Evolutionary conservation across 1,140 invertebrate genomes (phyloP), one percentile per base, ranked within the genome.

Genomic region (Cyrtorhinus lividipennis): DNA sequence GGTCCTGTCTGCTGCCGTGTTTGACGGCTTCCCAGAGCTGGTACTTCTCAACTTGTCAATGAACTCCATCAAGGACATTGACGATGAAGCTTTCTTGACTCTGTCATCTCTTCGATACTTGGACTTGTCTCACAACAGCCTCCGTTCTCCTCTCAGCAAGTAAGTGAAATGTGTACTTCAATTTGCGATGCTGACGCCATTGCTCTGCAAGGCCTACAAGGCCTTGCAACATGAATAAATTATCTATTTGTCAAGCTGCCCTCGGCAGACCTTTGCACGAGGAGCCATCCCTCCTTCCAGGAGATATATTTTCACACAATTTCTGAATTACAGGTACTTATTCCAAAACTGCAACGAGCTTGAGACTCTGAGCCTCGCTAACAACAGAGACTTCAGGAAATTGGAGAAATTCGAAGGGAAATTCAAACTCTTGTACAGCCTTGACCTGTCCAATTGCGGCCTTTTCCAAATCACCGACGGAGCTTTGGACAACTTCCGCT

Each of bases 391-490:
- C 10, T 70, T 87, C 22, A 78, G 77, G 66, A 76, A 76, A 56
- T 71, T 86, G 53, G 82, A 83, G 1, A 73, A 77, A 2, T 76
- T 76, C 44, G 76, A 75, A 26, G 77, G 78, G 62, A 71, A 77
- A 66, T 81, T 82, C 65, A 83, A 80, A 56, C 77, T 25, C 0
- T 38, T 84, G 57, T 84, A 82, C 68, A 76, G 79, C 22, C 79
- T 86, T 64, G 84, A 86, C 67, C 79, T 83, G 13, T 80, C 83
- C 0, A 79, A 84, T 68, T 86, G 84, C 67, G 83, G 82, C 25
- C 73, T 87, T 15, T 74, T 77, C 24, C 76, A 75, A 45, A 69
- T 87, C 45, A 75, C 77, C 23, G 75, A 80, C 48, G 78, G 79
- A 63, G 81, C 81, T 1, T 80, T 86, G 65, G 77, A 80, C 45